Evolutionary conservation across 1,140 invertebrate genomes (phyloP).

Genomic region (Ceratina australensis): DNA sequence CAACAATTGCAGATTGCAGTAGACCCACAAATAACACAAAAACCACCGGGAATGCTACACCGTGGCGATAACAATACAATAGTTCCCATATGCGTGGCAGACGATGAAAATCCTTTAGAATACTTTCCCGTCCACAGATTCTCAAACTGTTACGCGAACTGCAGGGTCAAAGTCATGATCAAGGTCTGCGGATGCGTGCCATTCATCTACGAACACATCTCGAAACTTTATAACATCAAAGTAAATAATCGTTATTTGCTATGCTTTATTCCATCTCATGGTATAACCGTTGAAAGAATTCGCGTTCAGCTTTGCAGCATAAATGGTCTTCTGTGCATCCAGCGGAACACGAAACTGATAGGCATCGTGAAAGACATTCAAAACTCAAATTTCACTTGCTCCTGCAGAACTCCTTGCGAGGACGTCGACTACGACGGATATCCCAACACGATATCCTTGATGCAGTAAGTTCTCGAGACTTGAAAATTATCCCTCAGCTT

Average conservation of each 20-base stretch:
- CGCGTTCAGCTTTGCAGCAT: constrained; percentile 38
- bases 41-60: neutral
- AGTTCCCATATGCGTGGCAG: constrained; percentile 10
- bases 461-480: neutral
- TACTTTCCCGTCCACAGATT: constrained; percentile 48
- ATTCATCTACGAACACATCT: constrained; percentile 34
- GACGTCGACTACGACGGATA: neutral
- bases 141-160: constrained; percentile 50
- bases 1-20: constrained; percentile 8
- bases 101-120: neutral
- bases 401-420: constrained; percentile 36
- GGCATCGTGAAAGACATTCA: constrained; percentile 5
- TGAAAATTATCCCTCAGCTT: neutral
- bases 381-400: constrained; percentile 26
- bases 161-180: constrained; percentile 12
- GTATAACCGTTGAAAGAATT: neutral
- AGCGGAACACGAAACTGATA: neutral
- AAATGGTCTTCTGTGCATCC: constrained; percentile 17
- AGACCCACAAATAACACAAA: neutral
- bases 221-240: neutral
- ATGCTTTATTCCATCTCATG: neutral
- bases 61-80: neutral
- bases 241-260: neutral
- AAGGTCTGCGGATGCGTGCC: constrained; percentile 41
- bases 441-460: neutral